Percentiles rank a stretch among this genome's conserved stretches.
phyloP scores from a whole-genome alignment of 1,140 invertebrate genomes.

The Antheraea mylitta region DNA sequence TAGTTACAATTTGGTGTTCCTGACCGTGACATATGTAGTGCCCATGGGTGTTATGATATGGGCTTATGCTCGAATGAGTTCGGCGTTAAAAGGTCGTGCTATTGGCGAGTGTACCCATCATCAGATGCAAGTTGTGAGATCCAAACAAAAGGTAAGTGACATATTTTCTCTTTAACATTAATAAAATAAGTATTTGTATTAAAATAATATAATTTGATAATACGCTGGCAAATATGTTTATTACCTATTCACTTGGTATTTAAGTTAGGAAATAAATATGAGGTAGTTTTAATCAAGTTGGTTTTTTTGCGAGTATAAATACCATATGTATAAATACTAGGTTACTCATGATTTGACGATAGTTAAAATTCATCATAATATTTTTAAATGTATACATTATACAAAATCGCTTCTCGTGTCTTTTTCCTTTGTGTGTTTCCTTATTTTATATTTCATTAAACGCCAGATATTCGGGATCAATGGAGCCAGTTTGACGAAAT shows the following conservation, averaged over 20 bases:
- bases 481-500: no score
- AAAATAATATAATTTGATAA: not conserved
- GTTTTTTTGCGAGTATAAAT: no score
- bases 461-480: no score
- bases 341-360: no score
- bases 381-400: no score
- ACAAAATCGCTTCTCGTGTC: no score
- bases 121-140: constrained; percentile 89
- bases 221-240: not conserved
- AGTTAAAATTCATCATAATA: no score
- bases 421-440: no score
- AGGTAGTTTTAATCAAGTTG: no score
- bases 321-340: no score
- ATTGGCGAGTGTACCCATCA: constrained; percentile 93
- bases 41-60: constrained; percentile 92
- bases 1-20: constrained; percentile 94
- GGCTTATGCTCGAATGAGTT: constrained; percentile 91
- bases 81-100: constrained; percentile 85
- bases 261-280: no score
- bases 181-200: not conserved
- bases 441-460: no score
- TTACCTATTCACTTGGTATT: not conserved
- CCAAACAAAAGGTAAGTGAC: constrained; percentile 88
- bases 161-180: not conserved
- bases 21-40: constrained; percentile 91